phyloP scores from a whole-genome alignment of 2,888 invertebrate species.

The Agriopis aurantiaria region DNA sequence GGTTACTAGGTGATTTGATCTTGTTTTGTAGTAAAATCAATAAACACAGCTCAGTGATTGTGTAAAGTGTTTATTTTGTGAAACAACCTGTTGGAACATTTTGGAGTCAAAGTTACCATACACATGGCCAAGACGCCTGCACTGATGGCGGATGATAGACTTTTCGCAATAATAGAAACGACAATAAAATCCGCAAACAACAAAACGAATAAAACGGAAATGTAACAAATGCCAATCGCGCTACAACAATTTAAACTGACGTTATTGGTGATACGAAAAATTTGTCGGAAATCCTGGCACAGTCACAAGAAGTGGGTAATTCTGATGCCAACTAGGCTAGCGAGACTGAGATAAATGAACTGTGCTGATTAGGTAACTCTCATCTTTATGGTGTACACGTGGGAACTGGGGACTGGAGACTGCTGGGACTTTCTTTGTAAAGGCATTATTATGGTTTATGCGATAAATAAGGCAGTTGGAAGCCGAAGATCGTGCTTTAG shows the following conservation, averaged over 20 bases:
- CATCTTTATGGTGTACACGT: slow-evolving; percentile 34
- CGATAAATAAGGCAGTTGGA: background rate
- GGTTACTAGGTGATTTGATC: no score
- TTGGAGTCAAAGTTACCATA: no score
- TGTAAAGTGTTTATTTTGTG: no score
- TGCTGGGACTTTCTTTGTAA: slow-evolving; percentile 8
- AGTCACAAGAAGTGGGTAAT: slow-evolving; percentile 18
- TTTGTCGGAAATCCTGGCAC: slow-evolving; percentile 29
- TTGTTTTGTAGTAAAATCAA: no score
- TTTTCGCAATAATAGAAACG: background rate
- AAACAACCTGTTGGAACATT: no score
- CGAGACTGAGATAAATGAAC: slow-evolving; percentile 22
- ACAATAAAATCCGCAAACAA: background rate
- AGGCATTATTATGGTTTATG: slow-evolving; percentile 3
- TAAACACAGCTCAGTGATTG: no score
- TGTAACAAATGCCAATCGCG: slow-evolving; percentile 7
- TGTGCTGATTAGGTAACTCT: slow-evolving; percentile 29
- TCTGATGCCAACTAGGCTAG: slow-evolving; percentile 31
- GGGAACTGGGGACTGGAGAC: slow-evolving; percentile 21
- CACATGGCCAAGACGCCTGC: no score
- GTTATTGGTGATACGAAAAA: slow-evolving; percentile 23
- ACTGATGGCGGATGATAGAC: no score
- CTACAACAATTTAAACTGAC: slow-evolving; percentile 18
- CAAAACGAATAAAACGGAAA: slow-evolving; percentile 2
- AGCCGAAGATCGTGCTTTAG: no score